Evolutionary conservation across 2,888 invertebrate genomes (phyloP).

Genomic region (Cremastobaeus sp.): DNA sequence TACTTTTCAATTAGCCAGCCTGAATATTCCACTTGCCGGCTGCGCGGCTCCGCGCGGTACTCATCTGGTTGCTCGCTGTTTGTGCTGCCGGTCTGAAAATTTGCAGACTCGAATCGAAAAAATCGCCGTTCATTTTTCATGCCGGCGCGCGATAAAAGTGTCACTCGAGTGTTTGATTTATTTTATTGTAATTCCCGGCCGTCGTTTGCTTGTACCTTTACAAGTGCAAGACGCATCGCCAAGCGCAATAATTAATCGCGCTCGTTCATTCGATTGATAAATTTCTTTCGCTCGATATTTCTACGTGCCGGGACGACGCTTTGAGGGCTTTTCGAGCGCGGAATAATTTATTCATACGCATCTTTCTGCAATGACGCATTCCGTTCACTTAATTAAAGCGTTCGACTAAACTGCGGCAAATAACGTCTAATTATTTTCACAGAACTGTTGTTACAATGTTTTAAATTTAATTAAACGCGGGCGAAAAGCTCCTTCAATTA

Average conservation of each 20-base stretch:
- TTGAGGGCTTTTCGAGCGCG: neutral
- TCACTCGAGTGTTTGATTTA: constrained; percentile 17
- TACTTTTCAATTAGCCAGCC: constrained; percentile 38
- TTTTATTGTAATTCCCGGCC: too few relatives aligned
- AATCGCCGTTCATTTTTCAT: constrained; percentile 7
- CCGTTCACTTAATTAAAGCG: constrained; percentile 6
- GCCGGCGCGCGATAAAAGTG: neutral
- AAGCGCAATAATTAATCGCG: too few relatives aligned
- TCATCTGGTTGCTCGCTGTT: neutral
- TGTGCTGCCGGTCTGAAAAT: too few relatives aligned
- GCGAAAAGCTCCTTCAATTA: constrained; percentile 6
- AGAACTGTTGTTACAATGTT: neutral
- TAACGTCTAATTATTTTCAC: constrained; percentile 15
- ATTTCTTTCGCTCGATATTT: too few relatives aligned
- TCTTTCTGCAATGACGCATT: neutral
- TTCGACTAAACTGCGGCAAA: constrained; percentile 12
- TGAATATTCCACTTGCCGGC: constrained; percentile 17
- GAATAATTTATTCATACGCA: neutral
- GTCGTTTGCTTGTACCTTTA: too few relatives aligned
- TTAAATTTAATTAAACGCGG: constrained; percentile 15
- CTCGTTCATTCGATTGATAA: too few relatives aligned
- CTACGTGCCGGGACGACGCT: too few relatives aligned
- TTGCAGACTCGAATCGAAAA: too few relatives aligned
- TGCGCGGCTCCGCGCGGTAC: neutral
- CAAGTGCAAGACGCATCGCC: neutral